Evolutionary conservation across 2,113 vertebrate species (phyloP), one percentile per base, ranked within the genome.

Genomic region (Speoplatyrhinus poulsoni): DNA sequence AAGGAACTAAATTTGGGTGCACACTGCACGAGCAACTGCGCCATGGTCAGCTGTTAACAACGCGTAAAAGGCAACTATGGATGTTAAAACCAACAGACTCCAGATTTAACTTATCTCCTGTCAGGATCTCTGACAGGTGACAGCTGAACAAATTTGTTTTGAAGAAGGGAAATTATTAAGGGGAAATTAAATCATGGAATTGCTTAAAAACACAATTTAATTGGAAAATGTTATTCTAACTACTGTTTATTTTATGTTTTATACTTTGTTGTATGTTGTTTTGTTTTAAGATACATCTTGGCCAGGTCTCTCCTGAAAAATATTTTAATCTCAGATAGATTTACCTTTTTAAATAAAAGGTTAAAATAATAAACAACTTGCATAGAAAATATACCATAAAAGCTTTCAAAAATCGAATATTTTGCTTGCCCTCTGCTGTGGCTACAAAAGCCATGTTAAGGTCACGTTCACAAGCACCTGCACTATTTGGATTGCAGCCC

Each of bases 41-140:
- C 50, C 77, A 86, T 87, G 79, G 88, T 85, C 85, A 79, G 72
- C 36, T 65, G 66, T 2, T 26, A 83, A 84, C 48, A 50, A 49
- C 50, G 55, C 33, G 73, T 75, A 88, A 70, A 65, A 80, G 61
- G 72, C 69, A 82, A 78, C 70, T 80, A 72, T 74, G 59, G 64
- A 75, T 13, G 55, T 55, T 57, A 82, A 77, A 88, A 91, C 87
- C 71, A 86, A 54, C 26, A 11, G 48, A 54, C 71, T 60, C 26
- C 16, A 16, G 32, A 46, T 13, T 74, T 56, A 73, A 67, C 65
- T 73, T 7, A 65, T 66, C 62, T 3, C 11, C 3, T 56, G 69
- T 73, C 62, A 11, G 19, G 32, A 12, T 13, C 47, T 62, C 72
- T 67, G 80, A 41, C 60, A 54, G 12, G 11, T 19, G 46, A 53